Percentiles rank a stretch among this genome's conserved stretches.
phyloP scores from a whole-genome alignment of 2,113 vertebrate species.

The Pholis gunnellus region DNA sequence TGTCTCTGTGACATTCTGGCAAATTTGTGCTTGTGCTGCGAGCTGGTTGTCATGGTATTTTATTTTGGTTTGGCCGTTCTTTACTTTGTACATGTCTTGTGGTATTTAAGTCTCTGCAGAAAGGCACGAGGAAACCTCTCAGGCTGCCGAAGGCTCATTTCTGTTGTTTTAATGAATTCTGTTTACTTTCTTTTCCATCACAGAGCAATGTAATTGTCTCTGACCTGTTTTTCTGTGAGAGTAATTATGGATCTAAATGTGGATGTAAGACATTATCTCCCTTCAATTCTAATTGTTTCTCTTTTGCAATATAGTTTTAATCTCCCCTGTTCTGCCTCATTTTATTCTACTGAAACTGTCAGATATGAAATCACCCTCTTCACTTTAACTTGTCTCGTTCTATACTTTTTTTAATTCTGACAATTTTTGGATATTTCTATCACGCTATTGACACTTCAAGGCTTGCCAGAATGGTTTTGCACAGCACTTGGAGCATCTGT shows the following conservation, averaged over 20 bases:
- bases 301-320: background rate
- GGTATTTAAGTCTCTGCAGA: conserved; percentile 71
- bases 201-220: conserved; percentile 40
- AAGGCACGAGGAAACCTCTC: conserved; percentile 71
- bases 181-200: conserved; percentile 35
- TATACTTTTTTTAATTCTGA: conserved; percentile 29
- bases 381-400: conserved; percentile 1
- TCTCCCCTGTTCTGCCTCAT: conserved; percentile 8
- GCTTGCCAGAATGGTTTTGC: conserved; percentile 90
- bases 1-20: conserved; percentile 58
- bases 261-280: conserved; percentile 24
- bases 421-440: conserved; percentile 52
- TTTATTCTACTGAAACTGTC: conserved; percentile 5
- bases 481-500: conserved; percentile 93
- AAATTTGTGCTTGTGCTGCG: conserved; percentile 62
- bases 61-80: conserved; percentile 69
- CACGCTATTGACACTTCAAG: conserved; percentile 67
- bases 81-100: conserved; percentile 62
- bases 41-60: conserved; percentile 78
- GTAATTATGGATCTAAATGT: conserved; percentile 44
- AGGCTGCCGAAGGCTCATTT: conserved; percentile 46
- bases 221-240: conserved; percentile 46
- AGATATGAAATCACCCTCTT: conserved; percentile 11
- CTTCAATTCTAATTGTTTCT: conserved; percentile 5
- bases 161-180: conserved; percentile 46